Evolutionary conservation across 2,113 vertebrate species (phyloP), one percentile per base, ranked within the genome.

Genomic region (Oncorhynchus clarkii): DNA sequence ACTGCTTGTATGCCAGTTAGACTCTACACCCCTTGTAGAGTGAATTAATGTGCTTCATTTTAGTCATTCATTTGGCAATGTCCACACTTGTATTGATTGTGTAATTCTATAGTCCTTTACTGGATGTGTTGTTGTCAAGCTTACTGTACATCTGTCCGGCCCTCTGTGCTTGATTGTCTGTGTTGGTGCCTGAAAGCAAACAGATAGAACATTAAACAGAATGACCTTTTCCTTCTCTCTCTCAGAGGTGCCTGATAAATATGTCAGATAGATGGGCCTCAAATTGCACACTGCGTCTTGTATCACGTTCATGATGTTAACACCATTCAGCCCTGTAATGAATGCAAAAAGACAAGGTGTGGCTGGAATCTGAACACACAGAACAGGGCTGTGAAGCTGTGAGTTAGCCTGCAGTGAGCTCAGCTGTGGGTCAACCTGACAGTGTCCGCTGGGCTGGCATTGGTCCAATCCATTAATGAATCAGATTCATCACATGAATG

Each of bases 391-490:
- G n/a, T 67, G 78, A 75, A 71, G 77, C 31, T 76, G 78, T 39
- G 70, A 2, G 34, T 72, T 57, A 72, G 71, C 7, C 13, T n/a
- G 49, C 14, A n/a, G 27, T 13, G 81, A 82, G 80, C 86, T 87
- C 86, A 86, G 84, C 79, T 82, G 76, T 82, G 70, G 62, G 69
- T 86, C 85, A 86, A 88, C 87, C 85, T 85, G 86, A 89, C 82
- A 89, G 88, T 82, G 76, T 75, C 85, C 72, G 49, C 82, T 62
- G 59, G n/a, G 20, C 59, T 91, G 88, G 87, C 89, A 84, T 72
- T 73, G 74, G 68, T 89, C 84, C 85, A 88, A 67, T 74, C 82
- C 84, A 76, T 82, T 88, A 85, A 88, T 89, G 87, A 88, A 85
- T 88, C 80, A 86, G 72, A 83, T 83, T 80, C 73, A 85, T 82